These are phyloP conservation scores for Trigoniulus corallinus DNA, from an alignment of 1,140 invertebrate genomes.

Conservation along the genomic window DNA sequence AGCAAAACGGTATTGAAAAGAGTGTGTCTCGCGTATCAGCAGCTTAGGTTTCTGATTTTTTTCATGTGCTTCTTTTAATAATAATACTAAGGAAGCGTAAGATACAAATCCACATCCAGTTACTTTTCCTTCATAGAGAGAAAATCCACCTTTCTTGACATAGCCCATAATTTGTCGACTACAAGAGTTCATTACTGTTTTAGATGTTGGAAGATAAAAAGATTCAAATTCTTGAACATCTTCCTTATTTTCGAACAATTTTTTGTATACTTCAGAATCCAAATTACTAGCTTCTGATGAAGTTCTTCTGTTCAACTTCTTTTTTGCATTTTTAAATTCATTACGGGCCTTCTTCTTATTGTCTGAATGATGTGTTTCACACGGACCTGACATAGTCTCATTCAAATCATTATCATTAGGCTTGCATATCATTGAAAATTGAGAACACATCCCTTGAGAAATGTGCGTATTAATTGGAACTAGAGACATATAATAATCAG, in stretches of 20 bases:
- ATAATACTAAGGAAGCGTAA: background rate
- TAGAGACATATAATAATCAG: too few relatives aligned
- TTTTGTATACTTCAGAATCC: background rate
- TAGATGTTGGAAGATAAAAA: background rate
- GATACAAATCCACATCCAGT: background rate
- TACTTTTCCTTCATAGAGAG: background rate
- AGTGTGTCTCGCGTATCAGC: background rate
- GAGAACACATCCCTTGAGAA: background rate
- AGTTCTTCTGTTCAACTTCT: background rate
- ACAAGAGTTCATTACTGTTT: background rate
- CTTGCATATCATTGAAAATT: background rate
- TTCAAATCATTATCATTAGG: background rate
- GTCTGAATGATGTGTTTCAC: background rate
- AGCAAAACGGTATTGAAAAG: background rate
- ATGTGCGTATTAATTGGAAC: too few relatives aligned
- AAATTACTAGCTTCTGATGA: background rate
- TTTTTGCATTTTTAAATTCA: background rate
- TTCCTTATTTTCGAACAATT: background rate
- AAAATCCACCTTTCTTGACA: background rate
- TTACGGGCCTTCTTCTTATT: background rate
- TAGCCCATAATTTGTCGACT: background rate
- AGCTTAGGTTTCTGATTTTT: background rate
- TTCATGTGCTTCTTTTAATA: background rate
- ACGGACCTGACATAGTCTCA: too few relatives aligned
- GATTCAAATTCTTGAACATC: too few relatives aligned